Conservation (phyloP, 2,888 invertebrate genomes). For the Prosopocoilus inquinatus region DNA sequence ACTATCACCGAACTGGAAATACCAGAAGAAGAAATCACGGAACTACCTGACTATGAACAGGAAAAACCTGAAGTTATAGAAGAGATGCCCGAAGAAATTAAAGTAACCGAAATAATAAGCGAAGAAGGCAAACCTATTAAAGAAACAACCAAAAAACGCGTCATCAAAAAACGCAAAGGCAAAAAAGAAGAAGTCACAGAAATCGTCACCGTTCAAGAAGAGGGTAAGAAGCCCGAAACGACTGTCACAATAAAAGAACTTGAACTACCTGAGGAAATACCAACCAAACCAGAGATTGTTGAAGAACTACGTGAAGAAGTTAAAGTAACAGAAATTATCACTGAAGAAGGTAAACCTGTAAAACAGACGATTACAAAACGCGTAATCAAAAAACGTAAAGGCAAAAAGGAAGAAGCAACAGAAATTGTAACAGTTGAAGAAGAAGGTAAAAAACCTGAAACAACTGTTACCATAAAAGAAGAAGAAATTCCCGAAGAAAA, state of each 20-base stretch:
- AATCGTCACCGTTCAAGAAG: constrained; percentile 39
- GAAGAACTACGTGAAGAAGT: constrained; percentile 35
- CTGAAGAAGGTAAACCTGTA: constrained; percentile 38
- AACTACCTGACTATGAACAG: constrained; percentile 50
- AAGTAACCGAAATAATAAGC: constrained; percentile 40
- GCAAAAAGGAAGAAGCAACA: constrained; percentile 43
- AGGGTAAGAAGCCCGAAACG: constrained; percentile 33
- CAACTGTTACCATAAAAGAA: too few relatives aligned
- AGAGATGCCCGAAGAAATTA: constrained; percentile 41
- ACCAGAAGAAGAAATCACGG: constrained; percentile 52
- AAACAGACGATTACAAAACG: constrained; percentile 36
- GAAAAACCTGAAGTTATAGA: constrained; percentile 45
- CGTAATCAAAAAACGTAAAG: constrained; percentile 33
- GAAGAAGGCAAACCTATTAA: constrained; percentile 33
- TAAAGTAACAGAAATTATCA: constrained; percentile 37
- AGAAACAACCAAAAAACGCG: constrained; percentile 41
- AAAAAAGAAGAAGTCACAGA: constrained; percentile 43
- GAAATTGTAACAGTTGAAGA: constrained; percentile 47
- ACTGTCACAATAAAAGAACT: neutral
- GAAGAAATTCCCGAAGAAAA: too few relatives aligned
- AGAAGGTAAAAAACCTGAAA: constrained; percentile 32
- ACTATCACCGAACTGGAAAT: constrained; percentile 33
- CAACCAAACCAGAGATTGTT: constrained; percentile 16
- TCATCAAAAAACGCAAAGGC: constrained; percentile 43
- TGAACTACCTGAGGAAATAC: constrained; percentile 18